phyloP scores from a whole-genome alignment of 2,888 invertebrate genomes.

The Amblyteles armatorius region DNA sequence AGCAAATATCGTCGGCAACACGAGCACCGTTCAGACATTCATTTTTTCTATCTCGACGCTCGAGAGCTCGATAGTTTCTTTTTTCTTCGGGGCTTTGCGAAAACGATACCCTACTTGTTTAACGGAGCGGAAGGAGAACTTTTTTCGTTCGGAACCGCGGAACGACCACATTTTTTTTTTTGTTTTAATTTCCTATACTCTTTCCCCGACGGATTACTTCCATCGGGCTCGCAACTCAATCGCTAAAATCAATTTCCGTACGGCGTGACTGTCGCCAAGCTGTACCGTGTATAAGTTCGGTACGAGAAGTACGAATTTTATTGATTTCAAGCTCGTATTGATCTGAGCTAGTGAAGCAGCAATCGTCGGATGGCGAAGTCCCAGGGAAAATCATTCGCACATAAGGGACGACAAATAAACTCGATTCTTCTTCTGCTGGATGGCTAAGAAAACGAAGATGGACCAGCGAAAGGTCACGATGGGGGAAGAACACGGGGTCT shows the following conservation, averaged over 20 bases:
- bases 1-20: background rate
- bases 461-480: background rate
- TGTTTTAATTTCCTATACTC: background rate
- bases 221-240: constrained; percentile 11
- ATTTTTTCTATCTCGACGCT: background rate
- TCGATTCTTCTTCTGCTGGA: constrained; percentile 19
- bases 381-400: background rate
- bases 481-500: background rate
- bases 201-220: constrained; percentile 4
- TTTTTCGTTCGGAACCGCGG: constrained; percentile 10
- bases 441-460: constrained; percentile 2
- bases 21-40: background rate
- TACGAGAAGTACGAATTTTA: background rate
- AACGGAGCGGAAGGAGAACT: constrained; percentile 12
- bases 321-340: background rate
- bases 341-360: background rate
- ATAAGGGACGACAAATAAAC: constrained; percentile 5
- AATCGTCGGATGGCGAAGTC: background rate
- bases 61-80: constrained; percentile 1
- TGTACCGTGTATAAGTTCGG: background rate
- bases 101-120: constrained; percentile 25
- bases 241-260: constrained; percentile 44
- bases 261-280: background rate
- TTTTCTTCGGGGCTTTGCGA: background rate
- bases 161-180: constrained; percentile 3